Percentiles rank a stretch among this genome's conserved stretches.
Evolutionary conservation across 2,888 invertebrate genomes (phyloP).

Genomic region (Chrysolina oricalcia): DNA sequence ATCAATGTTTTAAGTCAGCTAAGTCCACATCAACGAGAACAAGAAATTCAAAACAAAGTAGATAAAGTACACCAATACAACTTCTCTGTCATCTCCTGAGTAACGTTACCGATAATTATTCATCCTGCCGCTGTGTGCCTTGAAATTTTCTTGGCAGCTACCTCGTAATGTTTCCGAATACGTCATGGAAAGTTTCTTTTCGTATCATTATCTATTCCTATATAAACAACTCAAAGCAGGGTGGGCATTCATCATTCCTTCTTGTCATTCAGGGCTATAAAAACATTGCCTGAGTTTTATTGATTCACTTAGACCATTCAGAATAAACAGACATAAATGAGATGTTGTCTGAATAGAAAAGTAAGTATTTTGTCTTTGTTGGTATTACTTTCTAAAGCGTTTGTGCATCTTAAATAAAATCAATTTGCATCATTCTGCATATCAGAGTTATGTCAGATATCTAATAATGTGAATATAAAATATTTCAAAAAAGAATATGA

Average conservation of each 20-base stretch:
- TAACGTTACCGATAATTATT: not conserved
- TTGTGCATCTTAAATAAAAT: no score
- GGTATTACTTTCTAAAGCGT: no score
- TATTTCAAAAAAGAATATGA: no score
- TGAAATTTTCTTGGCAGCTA: constrained; percentile 9
- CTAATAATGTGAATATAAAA: no score
- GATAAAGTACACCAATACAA: not conserved
- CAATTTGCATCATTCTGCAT: no score
- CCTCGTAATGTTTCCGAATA: not conserved
- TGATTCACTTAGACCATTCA: not conserved
- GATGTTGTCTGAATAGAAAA: no score
- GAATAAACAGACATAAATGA: not conserved
- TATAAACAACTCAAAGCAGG: not conserved
- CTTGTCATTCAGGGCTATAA: constrained; percentile 1
- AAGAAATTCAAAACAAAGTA: not conserved
- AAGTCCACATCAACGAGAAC: no score
- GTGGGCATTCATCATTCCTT: not conserved
- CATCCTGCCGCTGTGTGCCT: not conserved
- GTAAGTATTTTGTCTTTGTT: no score
- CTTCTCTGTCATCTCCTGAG: not conserved
- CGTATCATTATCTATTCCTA: constrained; percentile 1
- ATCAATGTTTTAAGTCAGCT: not conserved
- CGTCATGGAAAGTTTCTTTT: constrained; percentile 13
- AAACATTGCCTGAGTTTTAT: not conserved
- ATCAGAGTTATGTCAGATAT: no score